These are phyloP conservation scores for Leucopsar rothschildi DNA, from an alignment of 2,113 vertebrate species.

Conservation along the genomic window DNA sequence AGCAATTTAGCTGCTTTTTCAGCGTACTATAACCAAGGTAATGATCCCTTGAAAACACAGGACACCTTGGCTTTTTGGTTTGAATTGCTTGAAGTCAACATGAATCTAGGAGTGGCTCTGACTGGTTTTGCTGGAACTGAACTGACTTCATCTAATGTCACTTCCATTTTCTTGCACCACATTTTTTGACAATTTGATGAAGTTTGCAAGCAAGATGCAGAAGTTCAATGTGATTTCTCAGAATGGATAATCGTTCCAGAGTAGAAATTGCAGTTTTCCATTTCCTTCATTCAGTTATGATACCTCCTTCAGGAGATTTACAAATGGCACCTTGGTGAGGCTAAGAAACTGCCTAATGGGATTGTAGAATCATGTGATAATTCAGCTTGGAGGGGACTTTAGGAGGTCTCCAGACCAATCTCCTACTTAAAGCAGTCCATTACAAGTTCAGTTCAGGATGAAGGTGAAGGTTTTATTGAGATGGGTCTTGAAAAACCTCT, in stretches of 20 bases:
- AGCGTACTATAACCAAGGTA: not conserved
- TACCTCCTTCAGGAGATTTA: not conserved
- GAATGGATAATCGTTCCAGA: not conserved
- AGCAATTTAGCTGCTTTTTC: not conserved
- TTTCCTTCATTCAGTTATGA: not conserved
- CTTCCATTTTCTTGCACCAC: not conserved
- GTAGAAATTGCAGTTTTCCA: not conserved
- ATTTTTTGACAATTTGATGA: not conserved
- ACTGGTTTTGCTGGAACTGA: not conserved
- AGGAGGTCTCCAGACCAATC: not conserved
- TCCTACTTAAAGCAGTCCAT: not conserved
- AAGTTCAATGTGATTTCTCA: not conserved
- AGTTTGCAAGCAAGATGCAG: not conserved
- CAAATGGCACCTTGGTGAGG: not conserved
- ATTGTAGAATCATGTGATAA: not conserved
- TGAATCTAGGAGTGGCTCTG: not conserved
- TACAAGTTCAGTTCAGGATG: not conserved
- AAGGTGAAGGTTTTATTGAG: not conserved
- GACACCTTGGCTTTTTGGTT: not conserved
- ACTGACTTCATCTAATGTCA: not conserved
- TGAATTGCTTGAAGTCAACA: not conserved
- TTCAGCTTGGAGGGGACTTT: not conserved
- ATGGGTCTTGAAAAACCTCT: not conserved
- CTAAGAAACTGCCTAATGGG: not conserved
- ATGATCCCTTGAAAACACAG: not conserved